Percentiles rank a stretch among this genome's conserved stretches.
phyloP scores from a whole-genome alignment of 1,140 invertebrate genomes.

The Caenorhabditis inopinata region DNA sequence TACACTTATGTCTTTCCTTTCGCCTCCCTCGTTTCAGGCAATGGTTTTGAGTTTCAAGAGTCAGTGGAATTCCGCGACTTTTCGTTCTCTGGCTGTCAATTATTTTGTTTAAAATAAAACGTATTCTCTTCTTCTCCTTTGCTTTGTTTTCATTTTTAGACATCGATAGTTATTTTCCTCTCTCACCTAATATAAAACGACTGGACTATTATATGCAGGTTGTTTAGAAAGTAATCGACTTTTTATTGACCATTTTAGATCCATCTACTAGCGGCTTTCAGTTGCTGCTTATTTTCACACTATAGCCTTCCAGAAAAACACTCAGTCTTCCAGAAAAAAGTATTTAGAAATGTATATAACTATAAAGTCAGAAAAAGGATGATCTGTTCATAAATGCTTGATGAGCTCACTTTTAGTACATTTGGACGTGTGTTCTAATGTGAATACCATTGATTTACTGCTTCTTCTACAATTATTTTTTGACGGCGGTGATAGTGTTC shows the following conservation, averaged over 20 bases:
- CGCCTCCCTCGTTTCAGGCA: not conserved
- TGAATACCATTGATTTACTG: too few relatives aligned
- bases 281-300: not conserved
- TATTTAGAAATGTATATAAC: slow-evolving; percentile 26
- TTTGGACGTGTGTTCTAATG: too few relatives aligned
- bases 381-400: slow-evolving; percentile 4
- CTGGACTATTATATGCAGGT: slow-evolving; percentile 14
- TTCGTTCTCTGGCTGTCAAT: too few relatives aligned
- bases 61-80: too few relatives aligned
- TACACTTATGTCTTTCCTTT: not conserved
- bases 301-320: not conserved
- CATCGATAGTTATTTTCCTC: not conserved
- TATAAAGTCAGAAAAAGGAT: not conserved
- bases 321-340: too few relatives aligned
- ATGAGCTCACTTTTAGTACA: not conserved
- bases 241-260: not conserved
- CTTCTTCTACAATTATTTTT: too few relatives aligned
- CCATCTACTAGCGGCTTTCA: not conserved
- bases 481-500: too few relatives aligned
- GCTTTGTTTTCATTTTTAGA: too few relatives aligned
- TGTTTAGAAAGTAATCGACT: not conserved
- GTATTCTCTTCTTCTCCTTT: too few relatives aligned
- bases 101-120: too few relatives aligned
- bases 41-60: not conserved
- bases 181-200: not conserved